Conservation (phyloP, 2,113 vertebrate species). For the Spermophilus dauricus region DNA sequence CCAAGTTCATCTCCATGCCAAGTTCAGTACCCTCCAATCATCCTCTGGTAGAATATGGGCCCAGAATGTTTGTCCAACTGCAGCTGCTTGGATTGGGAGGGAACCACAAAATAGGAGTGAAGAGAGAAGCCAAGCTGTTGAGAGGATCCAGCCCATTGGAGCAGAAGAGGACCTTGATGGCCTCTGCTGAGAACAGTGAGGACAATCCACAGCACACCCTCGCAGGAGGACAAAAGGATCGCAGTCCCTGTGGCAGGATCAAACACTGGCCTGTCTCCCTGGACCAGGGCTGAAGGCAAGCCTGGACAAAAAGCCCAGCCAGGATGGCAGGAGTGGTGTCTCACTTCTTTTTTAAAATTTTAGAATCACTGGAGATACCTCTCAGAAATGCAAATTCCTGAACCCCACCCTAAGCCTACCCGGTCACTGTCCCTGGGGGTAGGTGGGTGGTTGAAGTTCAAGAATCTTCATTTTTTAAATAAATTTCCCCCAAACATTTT, state of each 20-base stretch:
- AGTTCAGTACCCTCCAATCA: neutral
- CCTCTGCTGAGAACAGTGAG: neutral
- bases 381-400: neutral
- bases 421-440: neutral
- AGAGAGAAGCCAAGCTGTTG: neutral
- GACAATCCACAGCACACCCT: neutral
- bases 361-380: neutral
- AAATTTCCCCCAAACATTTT: neutral
- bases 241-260: too few relatives aligned
- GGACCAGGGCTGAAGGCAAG: neutral
- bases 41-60: neutral
- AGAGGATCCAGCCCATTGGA: neutral
- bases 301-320: neutral
- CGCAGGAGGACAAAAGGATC: neutral
- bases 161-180: neutral
- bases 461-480: neutral
- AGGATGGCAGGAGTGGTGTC: neutral
- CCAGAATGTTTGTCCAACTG: too few relatives aligned
- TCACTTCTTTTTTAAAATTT: neutral
- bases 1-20: neutral
- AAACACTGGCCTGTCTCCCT: neutral
- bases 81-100: neutral
- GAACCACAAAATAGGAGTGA: neutral
- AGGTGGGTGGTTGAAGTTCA: neutral
- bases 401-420: neutral